These are phyloP conservation scores for Cheilosia impressa DNA, from an alignment of 2,888 invertebrate genomes.

Conservation along the genomic window DNA sequence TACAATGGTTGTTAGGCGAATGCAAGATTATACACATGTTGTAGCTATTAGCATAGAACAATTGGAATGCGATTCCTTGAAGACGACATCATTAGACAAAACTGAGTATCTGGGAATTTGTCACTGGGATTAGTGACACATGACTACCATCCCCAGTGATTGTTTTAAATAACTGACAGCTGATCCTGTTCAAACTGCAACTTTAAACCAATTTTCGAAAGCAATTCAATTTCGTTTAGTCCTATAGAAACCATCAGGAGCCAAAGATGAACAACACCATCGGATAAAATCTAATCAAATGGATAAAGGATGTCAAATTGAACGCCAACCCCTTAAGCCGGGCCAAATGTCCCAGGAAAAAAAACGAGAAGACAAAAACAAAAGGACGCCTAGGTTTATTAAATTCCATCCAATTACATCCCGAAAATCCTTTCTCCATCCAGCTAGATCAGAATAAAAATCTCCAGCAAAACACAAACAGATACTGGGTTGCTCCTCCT, in stretches of 20 bases:
- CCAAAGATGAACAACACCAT: background rate
- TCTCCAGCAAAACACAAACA: constrained; percentile 37
- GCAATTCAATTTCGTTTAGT: constrained; percentile 42
- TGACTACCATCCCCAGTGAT: constrained; percentile 8
- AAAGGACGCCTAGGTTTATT: constrained; percentile 58
- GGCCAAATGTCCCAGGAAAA: constrained; percentile 45
- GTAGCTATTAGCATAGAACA: constrained; percentile 68
- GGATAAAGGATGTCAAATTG: constrained; percentile 70
- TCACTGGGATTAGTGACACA: constrained; percentile 22
- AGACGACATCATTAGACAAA: background rate
- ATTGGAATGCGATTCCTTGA: constrained; percentile 24
- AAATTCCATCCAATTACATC: constrained; percentile 73
- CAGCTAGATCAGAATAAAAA: constrained; percentile 65
- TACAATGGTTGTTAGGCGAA: constrained; percentile 58
- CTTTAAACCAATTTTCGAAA: constrained; percentile 37
- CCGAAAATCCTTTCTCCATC: constrained; percentile 68
- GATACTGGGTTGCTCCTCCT: constrained; percentile 5
- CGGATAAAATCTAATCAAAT: constrained; percentile 64
- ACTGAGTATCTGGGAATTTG: constrained; percentile 19
- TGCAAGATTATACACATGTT: constrained; percentile 33
- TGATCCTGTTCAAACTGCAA: constrained; percentile 22
- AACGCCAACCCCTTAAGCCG: constrained; percentile 50
- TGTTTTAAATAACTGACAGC: constrained; percentile 53
- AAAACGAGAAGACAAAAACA: background rate
- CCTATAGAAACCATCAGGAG: background rate